Evolutionary conservation across 2,888 invertebrate species (phyloP).

Genomic region (Fissipunctia ypsillon): DNA sequence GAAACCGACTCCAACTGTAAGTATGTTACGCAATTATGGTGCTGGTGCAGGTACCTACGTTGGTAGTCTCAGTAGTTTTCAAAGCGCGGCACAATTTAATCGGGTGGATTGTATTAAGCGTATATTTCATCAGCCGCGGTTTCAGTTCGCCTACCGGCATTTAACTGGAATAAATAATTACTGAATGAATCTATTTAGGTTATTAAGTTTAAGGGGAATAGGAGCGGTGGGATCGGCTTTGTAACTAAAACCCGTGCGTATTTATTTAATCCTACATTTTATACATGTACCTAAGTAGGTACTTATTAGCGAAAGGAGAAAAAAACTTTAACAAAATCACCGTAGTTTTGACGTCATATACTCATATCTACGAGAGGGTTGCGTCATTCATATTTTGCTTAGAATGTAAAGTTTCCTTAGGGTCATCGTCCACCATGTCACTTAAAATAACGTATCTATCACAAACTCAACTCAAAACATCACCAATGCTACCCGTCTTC

Average conservation of each 20-base stretch:
- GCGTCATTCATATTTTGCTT: not conserved
- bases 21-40: too few species aligned
- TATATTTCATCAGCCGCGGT: slow-evolving; percentile 1
- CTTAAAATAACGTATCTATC: not conserved
- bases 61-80: too few species aligned
- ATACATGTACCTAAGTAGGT: not conserved
- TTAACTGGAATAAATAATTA: slow-evolving; percentile 3
- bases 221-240: not conserved
- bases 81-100: too few species aligned
- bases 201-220: slow-evolving; percentile 1
- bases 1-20: too few species aligned
- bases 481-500: too few species aligned
- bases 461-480: not conserved
- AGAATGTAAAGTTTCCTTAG: not conserved
- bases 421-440: not conserved
- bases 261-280: slow-evolving; percentile 9
- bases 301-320: not conserved
- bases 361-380: not conserved
- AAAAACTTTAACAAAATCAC: not conserved
- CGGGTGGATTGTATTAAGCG: too few species aligned
- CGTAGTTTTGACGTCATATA: slow-evolving; percentile 5
- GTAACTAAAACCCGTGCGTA: not conserved
- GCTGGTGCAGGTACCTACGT: too few species aligned
- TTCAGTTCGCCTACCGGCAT: not conserved
- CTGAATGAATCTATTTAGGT: not conserved